Conservation (phyloP, 2,888 invertebrate genomes). For the Pseudolycoriella hygida region DNA sequence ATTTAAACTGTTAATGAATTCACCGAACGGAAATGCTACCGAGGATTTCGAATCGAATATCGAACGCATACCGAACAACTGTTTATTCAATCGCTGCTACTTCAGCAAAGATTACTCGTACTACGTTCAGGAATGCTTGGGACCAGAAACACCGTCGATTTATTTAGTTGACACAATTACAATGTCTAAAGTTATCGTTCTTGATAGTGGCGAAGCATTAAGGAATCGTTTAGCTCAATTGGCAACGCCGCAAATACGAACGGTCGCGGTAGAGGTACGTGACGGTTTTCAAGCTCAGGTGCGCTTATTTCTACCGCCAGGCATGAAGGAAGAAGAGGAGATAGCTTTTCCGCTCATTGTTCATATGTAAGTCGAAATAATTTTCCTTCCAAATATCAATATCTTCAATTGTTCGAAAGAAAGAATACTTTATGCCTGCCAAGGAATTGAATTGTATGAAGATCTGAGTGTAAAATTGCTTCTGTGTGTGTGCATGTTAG, state of each 20-base stretch:
- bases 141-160: slow-evolving; percentile 50
- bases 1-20: slow-evolving; percentile 18
- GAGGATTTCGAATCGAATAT: slow-evolving; percentile 14
- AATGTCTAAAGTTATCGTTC: slow-evolving; percentile 40
- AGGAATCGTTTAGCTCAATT: slow-evolving; percentile 42
- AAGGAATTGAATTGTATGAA: no score
- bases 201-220: slow-evolving; percentile 51
- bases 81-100: slow-evolving; percentile 45
- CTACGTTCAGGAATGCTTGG: slow-evolving; percentile 61
- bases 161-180: slow-evolving; percentile 42
- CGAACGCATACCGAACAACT: slow-evolving; percentile 33
- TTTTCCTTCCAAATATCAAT: no score
- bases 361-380: slow-evolving; percentile 50
- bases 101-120: slow-evolving; percentile 45
- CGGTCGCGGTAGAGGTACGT: slow-evolving; percentile 45
- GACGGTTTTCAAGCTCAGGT: slow-evolving; percentile 56
- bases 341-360: slow-evolving; percentile 64
- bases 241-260: slow-evolving; percentile 58
- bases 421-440: no score
- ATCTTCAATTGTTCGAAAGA: no score
- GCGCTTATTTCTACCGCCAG: slow-evolving; percentile 63
- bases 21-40: not conserved
- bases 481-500: no score
- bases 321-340: slow-evolving; percentile 66
- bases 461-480: no score